Conservation (phyloP, 2,113 vertebrate genomes). For the Dicerorhinus sumatrensis region DNA sequence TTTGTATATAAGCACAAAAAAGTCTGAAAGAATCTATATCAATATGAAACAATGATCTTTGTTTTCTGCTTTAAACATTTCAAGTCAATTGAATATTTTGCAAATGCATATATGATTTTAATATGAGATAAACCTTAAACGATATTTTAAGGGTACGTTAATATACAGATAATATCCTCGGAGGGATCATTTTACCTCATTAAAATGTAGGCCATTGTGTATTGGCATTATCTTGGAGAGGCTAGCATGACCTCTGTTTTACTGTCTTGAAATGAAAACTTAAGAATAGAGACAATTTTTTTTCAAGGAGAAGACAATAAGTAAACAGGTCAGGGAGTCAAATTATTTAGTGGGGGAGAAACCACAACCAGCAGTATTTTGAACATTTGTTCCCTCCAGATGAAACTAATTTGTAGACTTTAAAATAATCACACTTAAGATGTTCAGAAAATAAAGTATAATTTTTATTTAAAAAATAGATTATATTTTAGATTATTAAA, state of each 20-base stretch:
- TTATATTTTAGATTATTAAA: background rate
- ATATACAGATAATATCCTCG: background rate
- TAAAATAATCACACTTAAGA: background rate
- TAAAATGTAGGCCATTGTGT: background rate
- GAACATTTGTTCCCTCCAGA: background rate
- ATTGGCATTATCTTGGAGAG: background rate
- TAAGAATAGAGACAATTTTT: background rate
- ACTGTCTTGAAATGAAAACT: background rate
- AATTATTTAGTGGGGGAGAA: background rate
- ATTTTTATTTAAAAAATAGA: background rate
- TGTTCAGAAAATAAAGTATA: constrained; percentile 31
- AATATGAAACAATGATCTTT: background rate
- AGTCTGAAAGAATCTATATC: background rate
- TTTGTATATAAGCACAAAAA: background rate
- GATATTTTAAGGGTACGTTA: background rate
- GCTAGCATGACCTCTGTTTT: background rate
- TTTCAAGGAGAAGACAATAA: background rate
- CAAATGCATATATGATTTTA: background rate
- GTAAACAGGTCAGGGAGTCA: background rate
- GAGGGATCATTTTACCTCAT: background rate
- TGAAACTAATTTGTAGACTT: constrained; percentile 16
- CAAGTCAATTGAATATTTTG: constrained; percentile 26
- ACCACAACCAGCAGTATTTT: background rate
- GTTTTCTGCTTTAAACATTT: constrained; percentile 39
- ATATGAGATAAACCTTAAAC: background rate